Conservation (phyloP, 2,113 vertebrate genomes). For the Tachycineta bicolor region DNA sequence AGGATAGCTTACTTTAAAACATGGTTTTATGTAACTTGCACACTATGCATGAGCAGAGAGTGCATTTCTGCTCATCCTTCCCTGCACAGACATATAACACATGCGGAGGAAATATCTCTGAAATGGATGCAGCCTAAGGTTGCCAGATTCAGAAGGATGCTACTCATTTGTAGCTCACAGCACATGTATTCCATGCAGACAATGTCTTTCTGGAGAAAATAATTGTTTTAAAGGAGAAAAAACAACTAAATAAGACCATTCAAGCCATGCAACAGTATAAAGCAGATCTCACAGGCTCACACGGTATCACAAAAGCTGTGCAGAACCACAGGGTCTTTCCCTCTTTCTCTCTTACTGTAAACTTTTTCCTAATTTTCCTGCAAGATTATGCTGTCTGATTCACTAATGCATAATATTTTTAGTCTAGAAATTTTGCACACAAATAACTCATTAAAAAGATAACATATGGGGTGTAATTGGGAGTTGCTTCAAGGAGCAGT, state of each 20-base stretch:
- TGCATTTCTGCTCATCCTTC: neutral
- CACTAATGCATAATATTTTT: conserved; percentile 17
- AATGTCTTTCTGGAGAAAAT: neutral
- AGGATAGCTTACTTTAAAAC: neutral
- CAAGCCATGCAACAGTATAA: neutral
- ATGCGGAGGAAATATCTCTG: neutral
- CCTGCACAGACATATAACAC: neutral
- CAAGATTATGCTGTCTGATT: conserved; percentile 36
- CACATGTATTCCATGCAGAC: neutral
- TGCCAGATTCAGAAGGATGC: neutral
- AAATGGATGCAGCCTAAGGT: neutral
- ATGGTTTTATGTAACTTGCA: neutral
- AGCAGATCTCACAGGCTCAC: neutral
- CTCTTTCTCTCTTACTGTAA: neutral
- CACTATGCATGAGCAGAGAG: neutral
- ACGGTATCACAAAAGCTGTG: neutral
- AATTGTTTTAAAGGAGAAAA: neutral
- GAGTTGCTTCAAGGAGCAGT: conserved; percentile 22
- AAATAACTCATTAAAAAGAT: conserved; percentile 55
- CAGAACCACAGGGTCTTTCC: neutral
- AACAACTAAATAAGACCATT: neutral
- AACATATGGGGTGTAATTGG: neutral
- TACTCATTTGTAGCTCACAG: neutral
- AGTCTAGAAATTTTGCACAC: conserved; percentile 56
- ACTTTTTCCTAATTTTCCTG: conserved; percentile 13